Conservation (phyloP, 2,113 vertebrate species). For the Callospermophilus lateralis region DNA sequence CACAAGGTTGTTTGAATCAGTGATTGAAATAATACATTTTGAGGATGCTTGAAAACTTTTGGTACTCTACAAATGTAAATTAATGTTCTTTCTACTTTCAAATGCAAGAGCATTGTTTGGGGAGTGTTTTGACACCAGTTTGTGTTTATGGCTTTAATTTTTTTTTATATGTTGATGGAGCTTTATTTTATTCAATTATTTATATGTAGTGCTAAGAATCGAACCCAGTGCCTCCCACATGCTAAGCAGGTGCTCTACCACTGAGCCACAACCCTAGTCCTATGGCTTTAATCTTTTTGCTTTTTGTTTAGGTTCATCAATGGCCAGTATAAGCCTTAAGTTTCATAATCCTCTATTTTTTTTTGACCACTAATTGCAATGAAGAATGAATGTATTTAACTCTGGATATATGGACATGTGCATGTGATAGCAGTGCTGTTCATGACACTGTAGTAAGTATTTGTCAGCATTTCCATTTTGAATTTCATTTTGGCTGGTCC, state of each 20-base stretch:
- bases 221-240: too few relatives aligned
- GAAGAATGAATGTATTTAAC: neutral
- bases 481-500: slow-evolving; percentile 39
- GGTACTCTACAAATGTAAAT: neutral
- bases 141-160: neutral
- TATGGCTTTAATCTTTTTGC: too few relatives aligned
- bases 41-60: neutral
- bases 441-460: neutral
- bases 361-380: slow-evolving; percentile 51
- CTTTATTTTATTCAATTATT: too few relatives aligned
- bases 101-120: neutral
- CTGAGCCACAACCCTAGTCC: too few relatives aligned
- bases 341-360: neutral
- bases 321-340: slow-evolving; percentile 18
- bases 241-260: too few relatives aligned
- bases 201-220: too few relatives aligned
- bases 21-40: slow-evolving; percentile 35
- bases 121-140: slow-evolving; percentile 24
- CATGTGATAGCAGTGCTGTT: neutral
- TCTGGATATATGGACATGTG: neutral
- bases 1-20: neutral
- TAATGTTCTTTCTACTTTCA: slow-evolving; percentile 39
- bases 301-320: slow-evolving; percentile 1
- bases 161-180: too few relatives aligned
- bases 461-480: slow-evolving; percentile 53